Evolutionary conservation across 2,888 invertebrate genomes (phyloP), one percentile per base, ranked within the genome.

Genomic region (Lasius fuliginosus): DNA sequence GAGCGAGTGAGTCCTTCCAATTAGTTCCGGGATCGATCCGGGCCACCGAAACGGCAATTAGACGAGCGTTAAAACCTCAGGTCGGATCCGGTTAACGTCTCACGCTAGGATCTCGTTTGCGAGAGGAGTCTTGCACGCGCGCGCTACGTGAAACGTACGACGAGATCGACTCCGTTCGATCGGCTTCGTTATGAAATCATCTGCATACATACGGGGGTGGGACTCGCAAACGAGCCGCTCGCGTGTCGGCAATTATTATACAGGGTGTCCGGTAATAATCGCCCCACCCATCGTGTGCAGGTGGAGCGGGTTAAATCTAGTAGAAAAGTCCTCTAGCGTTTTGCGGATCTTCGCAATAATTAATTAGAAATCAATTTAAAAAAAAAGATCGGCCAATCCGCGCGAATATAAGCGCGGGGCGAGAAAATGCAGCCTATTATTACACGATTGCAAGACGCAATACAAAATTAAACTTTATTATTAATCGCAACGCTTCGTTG

Each of bases 1-100:
- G 86, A 67, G 49, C 82, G 76, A 84, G 60, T 40, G 53, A 79
- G 83, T 87, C 58, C 85, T 83, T 87, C 82, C 88, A 86, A 92
- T 92, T 88, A 89, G 88, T 88, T 86, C 68, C 58, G 67, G 71
- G 81, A 85, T 86, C 85, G 87, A 89, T 84, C 86, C 64, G 74
- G 76, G 62, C 15, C 71, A 65, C 3, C 71, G 64, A 76, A 85
- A 86, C 75, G 86, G 85, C 86, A 89, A 91, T 90, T 90, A 89
- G 67, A 5, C 64, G 75, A 64, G 36, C 40, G 18, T 73, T 73
- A 64, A 65, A 62, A 36, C 58, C 71, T 36, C 18, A 15, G 15
- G 15, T 58, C 58, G 40, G 18, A 40, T 58, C 58, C 60, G 58
- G 73, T 23, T 65, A n/a, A 15, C 64, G n/a, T 53, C 36, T 18